These are phyloP conservation scores for Stictonetta naevosa DNA, from an alignment of 2,113 vertebrate species.

Conservation along the genomic window DNA sequence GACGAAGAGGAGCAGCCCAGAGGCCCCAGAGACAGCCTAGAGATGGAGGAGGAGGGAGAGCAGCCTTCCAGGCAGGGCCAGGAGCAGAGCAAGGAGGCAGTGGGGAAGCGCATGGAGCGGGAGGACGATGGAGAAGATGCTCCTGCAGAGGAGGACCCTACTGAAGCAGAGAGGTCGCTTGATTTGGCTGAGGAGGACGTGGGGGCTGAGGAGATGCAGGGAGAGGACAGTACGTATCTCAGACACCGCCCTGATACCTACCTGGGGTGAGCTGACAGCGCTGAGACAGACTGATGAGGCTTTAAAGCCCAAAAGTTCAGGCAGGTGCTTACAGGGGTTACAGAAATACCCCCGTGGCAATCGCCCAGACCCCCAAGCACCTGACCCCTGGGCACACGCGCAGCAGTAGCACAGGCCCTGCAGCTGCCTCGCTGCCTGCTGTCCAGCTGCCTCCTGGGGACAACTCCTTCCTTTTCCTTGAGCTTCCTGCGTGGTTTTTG, in stretches of 20 bases:
- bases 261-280: background rate
- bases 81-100: constrained; percentile 24
- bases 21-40: constrained; percentile 5
- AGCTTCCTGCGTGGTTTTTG: background rate
- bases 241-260: background rate
- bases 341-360: background rate
- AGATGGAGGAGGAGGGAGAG: background rate
- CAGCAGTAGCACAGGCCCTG: background rate
- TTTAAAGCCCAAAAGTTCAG: background rate
- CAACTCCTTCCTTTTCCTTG: background rate
- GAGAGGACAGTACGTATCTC: constrained; percentile 51
- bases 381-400: accelerated
- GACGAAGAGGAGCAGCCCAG: constrained; percentile 34
- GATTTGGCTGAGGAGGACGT: background rate
- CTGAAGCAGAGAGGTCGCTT: background rate
- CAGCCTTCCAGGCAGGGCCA: constrained; percentile 18
- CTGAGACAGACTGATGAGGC: background rate
- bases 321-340: background rate
- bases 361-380: background rate
- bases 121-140: constrained; percentile 32
- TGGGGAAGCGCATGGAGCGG: constrained; percentile 4
- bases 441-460: background rate
- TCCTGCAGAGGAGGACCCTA: constrained; percentile 61
- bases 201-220: constrained; percentile 50
- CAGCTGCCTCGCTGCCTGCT: background rate